These are phyloP conservation scores for Julus scandinavius DNA, from an alignment of 2,888 invertebrate species.

Conservation along the genomic window DNA sequence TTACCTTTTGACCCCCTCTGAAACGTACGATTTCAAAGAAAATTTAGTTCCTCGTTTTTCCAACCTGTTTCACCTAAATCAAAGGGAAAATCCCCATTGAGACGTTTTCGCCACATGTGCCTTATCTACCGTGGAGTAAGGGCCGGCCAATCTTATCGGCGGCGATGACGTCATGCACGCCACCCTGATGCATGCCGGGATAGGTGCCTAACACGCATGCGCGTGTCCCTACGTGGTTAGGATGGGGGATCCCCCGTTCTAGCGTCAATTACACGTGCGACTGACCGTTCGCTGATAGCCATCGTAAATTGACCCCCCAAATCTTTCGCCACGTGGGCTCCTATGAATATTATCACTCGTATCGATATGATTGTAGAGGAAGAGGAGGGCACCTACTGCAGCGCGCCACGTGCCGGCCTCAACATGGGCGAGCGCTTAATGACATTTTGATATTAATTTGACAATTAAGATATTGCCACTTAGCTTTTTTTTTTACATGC, in stretches of 20 bases:
- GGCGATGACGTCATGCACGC: neutral
- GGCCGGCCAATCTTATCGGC: neutral
- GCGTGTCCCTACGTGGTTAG: neutral
- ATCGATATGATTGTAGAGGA: conserved; percentile 39
- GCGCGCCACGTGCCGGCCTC: conserved; percentile 36
- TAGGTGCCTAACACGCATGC: neutral
- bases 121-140: neutral
- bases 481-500: neutral
- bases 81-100: neutral
- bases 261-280: conserved; percentile 37
- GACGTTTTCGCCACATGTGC: neutral
- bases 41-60: neutral
- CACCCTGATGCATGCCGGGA: neutral
- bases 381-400: conserved; percentile 39
- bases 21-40: neutral
- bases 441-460: conserved; percentile 52
- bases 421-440: conserved; percentile 46
- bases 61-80: conserved; percentile 17
- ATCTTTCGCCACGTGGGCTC: conserved; percentile 29
- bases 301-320: conserved; percentile 42
- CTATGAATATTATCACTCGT: conserved; percentile 48
- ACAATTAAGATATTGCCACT: conserved; percentile 50
- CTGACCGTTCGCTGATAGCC: conserved; percentile 38
- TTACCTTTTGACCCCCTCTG: neutral
- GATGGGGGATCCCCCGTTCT: neutral